Percentiles rank a stretch among this genome's conserved stretches.
Evolutionary conservation across 2,113 vertebrate genomes (phyloP).

Genomic region (Talpa occidentalis): DNA sequence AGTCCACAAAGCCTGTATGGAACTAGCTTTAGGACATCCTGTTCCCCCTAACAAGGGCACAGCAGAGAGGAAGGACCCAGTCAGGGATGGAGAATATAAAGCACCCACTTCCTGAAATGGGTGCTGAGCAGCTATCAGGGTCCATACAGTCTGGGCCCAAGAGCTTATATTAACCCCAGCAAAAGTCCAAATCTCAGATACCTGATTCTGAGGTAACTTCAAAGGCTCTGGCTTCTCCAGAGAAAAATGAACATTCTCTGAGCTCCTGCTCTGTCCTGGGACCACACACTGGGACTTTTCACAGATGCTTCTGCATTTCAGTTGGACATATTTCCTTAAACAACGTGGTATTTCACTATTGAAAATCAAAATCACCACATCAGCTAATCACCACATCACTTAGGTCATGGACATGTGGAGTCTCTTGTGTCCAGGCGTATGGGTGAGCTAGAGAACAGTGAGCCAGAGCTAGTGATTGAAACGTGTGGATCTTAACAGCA

Average conservation of each 20-base stretch:
- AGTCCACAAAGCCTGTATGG: no score
- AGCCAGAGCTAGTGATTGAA: not conserved
- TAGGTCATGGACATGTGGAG: rapidly evolving
- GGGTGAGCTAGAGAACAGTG: rapidly evolving
- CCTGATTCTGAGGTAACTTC: not conserved
- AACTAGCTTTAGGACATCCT: no score
- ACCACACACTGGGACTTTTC: no score
- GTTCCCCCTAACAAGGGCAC: no score
- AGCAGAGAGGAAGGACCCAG: not conserved
- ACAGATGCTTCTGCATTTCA: not conserved
- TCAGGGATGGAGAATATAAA: not conserved
- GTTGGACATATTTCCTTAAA: not conserved
- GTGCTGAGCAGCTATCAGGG: not conserved
- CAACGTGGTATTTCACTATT: rapidly evolving
- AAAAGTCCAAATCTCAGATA: not conserved
- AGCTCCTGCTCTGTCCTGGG: not conserved
- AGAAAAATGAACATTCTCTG: not conserved
- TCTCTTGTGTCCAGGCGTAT: no score
- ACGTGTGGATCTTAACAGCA: rapidly evolving
- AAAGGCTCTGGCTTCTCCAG: not conserved
- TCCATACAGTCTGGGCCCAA: rapidly evolving
- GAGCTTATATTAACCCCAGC: not conserved
- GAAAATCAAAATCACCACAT: not conserved
- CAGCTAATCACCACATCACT: no score
- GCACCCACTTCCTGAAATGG: not conserved